Conservation (phyloP, 2,113 vertebrate species). For the Chrysochloris asiatica region DNA sequence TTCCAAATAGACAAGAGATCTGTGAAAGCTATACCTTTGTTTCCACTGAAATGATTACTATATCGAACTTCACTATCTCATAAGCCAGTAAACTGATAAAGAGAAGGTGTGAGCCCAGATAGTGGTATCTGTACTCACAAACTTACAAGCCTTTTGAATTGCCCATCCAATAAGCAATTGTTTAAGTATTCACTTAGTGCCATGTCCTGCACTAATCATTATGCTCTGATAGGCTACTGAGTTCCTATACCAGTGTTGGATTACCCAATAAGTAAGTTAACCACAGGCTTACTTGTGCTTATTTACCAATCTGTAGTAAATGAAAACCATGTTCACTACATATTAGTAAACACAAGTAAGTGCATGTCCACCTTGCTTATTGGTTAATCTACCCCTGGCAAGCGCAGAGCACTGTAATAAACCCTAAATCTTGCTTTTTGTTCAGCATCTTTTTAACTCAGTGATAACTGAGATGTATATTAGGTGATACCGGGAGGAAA, state of each 20-base stretch:
- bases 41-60: background rate
- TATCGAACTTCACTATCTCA: background rate
- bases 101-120: background rate
- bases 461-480: background rate
- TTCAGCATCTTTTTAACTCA: slow-evolving; percentile 71
- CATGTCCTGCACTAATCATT: background rate
- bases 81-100: slow-evolving; percentile 54
- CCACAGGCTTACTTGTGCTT: too few relatives aligned
- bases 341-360: too few relatives aligned
- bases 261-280: background rate
- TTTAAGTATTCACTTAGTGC: background rate
- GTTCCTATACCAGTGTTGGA: background rate
- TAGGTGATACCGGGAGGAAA: slow-evolving; percentile 49
- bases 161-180: background rate
- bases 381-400: background rate
- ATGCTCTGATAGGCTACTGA: background rate
- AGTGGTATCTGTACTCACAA: background rate
- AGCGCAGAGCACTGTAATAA: slow-evolving; percentile 63
- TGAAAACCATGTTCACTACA: too few relatives aligned
- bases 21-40: background rate
- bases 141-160: slow-evolving; percentile 21
- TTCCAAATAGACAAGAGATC: slow-evolving; percentile 62
- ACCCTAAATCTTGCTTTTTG: slow-evolving; percentile 64
- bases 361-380: background rate
- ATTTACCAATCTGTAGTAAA: too few relatives aligned